Conservation (phyloP, 2,113 vertebrate genomes). For the Eonycteris spelaea region DNA sequence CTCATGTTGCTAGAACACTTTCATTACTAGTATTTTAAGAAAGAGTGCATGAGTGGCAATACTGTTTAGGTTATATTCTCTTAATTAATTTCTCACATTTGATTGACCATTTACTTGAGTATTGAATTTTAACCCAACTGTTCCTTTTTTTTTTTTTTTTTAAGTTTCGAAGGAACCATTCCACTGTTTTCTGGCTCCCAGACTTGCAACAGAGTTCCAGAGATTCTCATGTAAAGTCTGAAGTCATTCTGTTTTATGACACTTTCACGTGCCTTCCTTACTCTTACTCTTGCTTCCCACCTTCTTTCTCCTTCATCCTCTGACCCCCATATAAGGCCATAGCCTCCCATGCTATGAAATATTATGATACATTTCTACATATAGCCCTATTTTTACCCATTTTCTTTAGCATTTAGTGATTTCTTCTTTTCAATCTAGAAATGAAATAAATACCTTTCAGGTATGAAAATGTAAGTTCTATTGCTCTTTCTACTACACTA, state of each 20-base stretch:
- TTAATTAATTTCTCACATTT: neutral
- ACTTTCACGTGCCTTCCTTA: neutral
- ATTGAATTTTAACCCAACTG: neutral
- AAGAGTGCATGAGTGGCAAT: neutral
- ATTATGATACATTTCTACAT: neutral
- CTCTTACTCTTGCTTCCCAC: neutral
- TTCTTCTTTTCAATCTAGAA: neutral
- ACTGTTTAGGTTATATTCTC: neutral
- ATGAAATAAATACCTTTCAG: neutral
- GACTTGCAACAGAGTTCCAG: neutral
- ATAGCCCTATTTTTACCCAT: neutral
- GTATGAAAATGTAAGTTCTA: neutral
- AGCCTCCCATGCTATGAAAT: neutral
- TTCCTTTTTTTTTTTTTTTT: too few relatives aligned
- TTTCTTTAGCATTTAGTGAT: neutral
- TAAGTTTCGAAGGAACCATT: neutral
- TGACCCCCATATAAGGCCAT: neutral
- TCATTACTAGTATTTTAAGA: neutral
- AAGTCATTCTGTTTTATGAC: neutral
- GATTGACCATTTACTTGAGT: neutral
- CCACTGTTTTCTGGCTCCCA: neutral
- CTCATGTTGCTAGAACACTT: neutral
- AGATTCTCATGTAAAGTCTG: neutral
- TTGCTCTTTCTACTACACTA: neutral
- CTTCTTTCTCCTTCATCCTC: too few relatives aligned